Evolutionary conservation across 2,113 vertebrate genomes (phyloP).

Genomic region (Isurus oxyrinchus): DNA sequence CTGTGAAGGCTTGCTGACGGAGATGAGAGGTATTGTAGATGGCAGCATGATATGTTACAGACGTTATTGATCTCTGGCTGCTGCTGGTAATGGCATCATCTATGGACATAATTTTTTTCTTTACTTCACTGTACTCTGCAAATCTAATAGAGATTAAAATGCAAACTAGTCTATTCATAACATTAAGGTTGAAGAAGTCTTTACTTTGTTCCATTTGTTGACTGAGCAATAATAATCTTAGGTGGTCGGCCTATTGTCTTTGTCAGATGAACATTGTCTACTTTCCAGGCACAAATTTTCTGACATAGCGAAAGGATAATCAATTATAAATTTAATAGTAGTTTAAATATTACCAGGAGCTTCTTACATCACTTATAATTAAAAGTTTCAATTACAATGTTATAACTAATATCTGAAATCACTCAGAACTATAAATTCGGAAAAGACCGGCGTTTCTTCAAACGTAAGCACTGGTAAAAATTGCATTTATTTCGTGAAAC

Average conservation of each 20-base stretch:
- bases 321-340: not conserved
- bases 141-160: not conserved
- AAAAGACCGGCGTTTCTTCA: too few relatives aligned
- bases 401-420: too few relatives aligned
- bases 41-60: too few relatives aligned
- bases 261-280: not conserved
- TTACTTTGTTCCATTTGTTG: not conserved
- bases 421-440: too few relatives aligned
- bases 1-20: too few relatives aligned
- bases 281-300: not conserved
- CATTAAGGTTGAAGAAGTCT: not conserved
- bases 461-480: too few relatives aligned
- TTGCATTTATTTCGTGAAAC: too few relatives aligned
- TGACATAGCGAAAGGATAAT: not conserved
- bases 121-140: not conserved
- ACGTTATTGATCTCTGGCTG: too few relatives aligned
- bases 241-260: not conserved
- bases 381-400: too few relatives aligned
- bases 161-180: not conserved
- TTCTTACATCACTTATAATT: too few relatives aligned
- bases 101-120: not conserved
- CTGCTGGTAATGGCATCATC: too few relatives aligned
- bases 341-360: not conserved
- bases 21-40: too few relatives aligned
- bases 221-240: not conserved